These are phyloP conservation scores for Parapsyche elsis DNA, from an alignment of 1,140 invertebrate genomes.

Conservation along the genomic window DNA sequence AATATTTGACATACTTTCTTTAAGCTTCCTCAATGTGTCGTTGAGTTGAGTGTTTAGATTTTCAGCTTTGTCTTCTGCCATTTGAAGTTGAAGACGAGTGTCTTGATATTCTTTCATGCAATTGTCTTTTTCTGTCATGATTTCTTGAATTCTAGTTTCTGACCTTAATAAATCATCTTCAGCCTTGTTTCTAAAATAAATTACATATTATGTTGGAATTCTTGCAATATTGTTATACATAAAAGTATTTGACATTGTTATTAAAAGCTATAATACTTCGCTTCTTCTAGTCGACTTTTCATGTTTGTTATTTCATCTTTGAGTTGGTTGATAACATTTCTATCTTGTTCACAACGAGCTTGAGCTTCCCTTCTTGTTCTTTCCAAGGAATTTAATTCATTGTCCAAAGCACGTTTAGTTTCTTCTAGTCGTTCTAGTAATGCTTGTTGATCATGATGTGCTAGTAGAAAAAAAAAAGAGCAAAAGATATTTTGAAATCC, in stretches of 20 bases:
- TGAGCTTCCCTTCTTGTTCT: conserved; percentile 75
- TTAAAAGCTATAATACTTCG: conserved; percentile 65
- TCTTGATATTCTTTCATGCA: conserved; percentile 77
- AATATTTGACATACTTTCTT: conserved; percentile 73
- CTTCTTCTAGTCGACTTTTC: conserved; percentile 76
- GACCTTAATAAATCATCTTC: conserved; percentile 79
- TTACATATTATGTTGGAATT: conserved; percentile 27
- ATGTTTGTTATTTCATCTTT: conserved; percentile 79
- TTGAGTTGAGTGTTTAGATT: conserved; percentile 78
- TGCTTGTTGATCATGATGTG: conserved; percentile 88
- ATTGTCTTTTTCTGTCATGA: conserved; percentile 77
- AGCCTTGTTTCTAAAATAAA: conserved; percentile 63
- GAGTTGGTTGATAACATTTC: conserved; percentile 75
- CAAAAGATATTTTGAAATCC: not conserved
- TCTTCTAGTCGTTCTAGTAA: conserved; percentile 79
- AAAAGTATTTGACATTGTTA: not conserved
- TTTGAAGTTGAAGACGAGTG: conserved; percentile 78
- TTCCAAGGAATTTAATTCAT: conserved; percentile 77
- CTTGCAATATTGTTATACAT: conserved; percentile 3
- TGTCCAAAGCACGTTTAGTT: conserved; percentile 75
- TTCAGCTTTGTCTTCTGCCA: conserved; percentile 82
- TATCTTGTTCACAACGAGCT: conserved; percentile 77
- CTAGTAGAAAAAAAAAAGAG: conserved; percentile 60
- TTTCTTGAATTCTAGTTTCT: conserved; percentile 76
- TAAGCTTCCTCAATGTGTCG: conserved; percentile 79